phyloP scores from a whole-genome alignment of 2,888 invertebrate genomes.

The Callyntrura sp. region DNA sequence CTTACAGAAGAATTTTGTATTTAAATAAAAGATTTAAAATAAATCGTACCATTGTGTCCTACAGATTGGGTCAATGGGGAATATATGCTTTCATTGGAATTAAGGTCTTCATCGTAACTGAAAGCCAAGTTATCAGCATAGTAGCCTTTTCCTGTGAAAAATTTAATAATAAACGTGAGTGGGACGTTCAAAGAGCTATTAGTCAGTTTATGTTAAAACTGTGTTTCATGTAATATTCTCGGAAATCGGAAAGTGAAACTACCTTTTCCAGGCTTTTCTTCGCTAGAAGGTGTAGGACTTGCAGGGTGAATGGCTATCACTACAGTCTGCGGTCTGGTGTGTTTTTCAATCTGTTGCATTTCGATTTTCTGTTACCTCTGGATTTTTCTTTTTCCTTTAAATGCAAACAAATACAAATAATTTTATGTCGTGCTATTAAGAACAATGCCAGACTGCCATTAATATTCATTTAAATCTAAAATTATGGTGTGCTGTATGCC shows the following conservation, averaged over 20 bases:
- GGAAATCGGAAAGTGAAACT: not conserved
- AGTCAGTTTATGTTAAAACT: no score
- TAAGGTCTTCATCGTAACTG: slow-evolving; percentile 19
- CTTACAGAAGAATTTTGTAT: no score
- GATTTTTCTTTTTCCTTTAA: no score
- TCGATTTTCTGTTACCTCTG: slow-evolving; percentile 33
- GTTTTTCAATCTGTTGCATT: slow-evolving; percentile 52
- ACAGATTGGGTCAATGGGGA: not conserved
- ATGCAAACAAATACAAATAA: no score
- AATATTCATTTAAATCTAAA: no score
- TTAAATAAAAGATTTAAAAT: no score
- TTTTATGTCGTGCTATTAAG: no score
- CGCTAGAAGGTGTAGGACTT: not conserved
- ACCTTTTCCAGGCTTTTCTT: not conserved
- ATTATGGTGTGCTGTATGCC: no score
- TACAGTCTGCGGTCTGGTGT: not conserved
- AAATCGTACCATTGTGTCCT: not conserved
- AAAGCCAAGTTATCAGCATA: slow-evolving; percentile 54
- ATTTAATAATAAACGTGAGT: no score
- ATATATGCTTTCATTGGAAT: not conserved
- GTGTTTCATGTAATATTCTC: not conserved
- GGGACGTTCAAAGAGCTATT: no score
- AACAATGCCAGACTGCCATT: no score
- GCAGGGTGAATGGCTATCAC: slow-evolving; percentile 10
- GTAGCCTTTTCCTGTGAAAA: slow-evolving; percentile 22